A percentile compares a stretch with the other conserved stretches of the same genome.
phyloP scores from a whole-genome alignment of 1,140 invertebrate species.

The Orius laevigatus region DNA sequence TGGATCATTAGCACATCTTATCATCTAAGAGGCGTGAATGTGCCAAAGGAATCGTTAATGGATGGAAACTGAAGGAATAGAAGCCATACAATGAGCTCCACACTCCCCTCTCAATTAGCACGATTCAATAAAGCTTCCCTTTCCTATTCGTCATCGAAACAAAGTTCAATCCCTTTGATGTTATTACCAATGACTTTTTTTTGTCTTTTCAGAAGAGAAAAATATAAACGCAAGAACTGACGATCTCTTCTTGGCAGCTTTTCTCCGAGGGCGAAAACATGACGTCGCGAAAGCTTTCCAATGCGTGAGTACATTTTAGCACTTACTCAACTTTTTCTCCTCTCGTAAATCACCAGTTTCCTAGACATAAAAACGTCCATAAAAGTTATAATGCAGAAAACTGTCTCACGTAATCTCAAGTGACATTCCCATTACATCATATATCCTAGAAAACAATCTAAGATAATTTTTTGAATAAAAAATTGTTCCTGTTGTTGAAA shows the following conservation, averaged over 20 bases:
- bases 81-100: background rate
- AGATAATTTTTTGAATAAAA: too few species aligned
- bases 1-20: too few species aligned
- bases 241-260: conserved; percentile 35
- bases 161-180: background rate
- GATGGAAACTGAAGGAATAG: background rate
- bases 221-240: conserved; percentile 27
- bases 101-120: background rate
- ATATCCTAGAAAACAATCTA: too few species aligned
- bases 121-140: background rate
- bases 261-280: conserved; percentile 36
- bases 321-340: too few species aligned
- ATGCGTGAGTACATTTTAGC: conserved; percentile 24
- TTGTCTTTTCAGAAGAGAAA: conserved; percentile 19
- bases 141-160: conserved; percentile 2
- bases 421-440: too few species aligned
- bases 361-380: too few species aligned
- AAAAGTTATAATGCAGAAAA: too few species aligned
- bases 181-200: background rate
- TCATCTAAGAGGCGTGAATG: too few species aligned
- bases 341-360: too few species aligned
- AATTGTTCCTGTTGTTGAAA: too few species aligned
- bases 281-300: conserved; percentile 33
- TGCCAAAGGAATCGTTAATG: too few species aligned
- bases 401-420: too few species aligned